Conservation (phyloP, 2,797 vertebrate genomes). For the Pipistrellus kuhlii region DNA sequence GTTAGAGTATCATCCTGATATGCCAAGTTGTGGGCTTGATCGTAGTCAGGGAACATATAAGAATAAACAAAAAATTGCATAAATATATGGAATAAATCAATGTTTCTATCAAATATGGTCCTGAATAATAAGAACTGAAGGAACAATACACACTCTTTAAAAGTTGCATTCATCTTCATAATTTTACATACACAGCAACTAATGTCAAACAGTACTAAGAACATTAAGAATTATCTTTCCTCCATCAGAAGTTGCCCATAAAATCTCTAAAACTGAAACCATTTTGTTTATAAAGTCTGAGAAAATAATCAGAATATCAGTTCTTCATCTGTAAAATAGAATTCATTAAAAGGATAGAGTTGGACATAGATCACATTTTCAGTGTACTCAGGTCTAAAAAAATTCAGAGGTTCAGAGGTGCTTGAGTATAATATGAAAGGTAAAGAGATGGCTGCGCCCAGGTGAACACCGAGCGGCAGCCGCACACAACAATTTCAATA, state of each 20-base stretch:
- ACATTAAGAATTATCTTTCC: slow-evolving; percentile 21
- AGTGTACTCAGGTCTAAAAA: background rate
- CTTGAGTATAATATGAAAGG: background rate
- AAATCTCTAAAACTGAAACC: background rate
- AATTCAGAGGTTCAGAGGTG: background rate
- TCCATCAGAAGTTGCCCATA: background rate
- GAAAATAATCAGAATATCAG: background rate
- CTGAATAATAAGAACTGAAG: background rate
- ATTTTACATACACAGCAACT: slow-evolving; percentile 15
- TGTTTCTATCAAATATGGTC: background rate
- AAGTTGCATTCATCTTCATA: background rate
- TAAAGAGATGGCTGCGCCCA: no score
- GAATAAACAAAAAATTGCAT: background rate
- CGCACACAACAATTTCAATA: no score
- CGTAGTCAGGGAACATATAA: background rate
- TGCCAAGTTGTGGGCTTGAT: background rate
- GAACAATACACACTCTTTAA: background rate
- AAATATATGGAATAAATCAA: background rate
- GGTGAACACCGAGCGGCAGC: no score
- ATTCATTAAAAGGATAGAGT: background rate
- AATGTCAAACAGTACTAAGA: background rate
- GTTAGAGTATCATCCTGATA: background rate
- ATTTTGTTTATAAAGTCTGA: slow-evolving; percentile 19
- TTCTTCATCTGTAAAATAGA: background rate
- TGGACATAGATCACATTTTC: background rate